A percentile compares a stretch with the other conserved stretches of the same genome.
These are phyloP conservation scores for Drosophila nannoptera DNA, from an alignment of 1,140 invertebrate species.

Conservation along the genomic window DNA sequence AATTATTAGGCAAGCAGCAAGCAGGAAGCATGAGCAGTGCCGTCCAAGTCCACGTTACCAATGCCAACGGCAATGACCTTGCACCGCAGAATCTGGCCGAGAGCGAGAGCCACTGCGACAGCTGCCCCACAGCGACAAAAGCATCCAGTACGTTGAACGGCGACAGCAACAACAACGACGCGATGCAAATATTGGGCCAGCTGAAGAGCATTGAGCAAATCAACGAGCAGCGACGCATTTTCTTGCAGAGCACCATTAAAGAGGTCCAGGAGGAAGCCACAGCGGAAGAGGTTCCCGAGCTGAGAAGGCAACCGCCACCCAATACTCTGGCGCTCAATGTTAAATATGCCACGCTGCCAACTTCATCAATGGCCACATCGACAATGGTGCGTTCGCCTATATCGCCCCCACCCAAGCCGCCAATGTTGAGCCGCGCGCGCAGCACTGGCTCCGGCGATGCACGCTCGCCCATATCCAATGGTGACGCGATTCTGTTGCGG, in stretches of 20 bases:
- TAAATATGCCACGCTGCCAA: constrained; percentile 71
- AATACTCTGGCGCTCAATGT: constrained; percentile 47
- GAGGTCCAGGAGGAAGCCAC: constrained; percentile 43
- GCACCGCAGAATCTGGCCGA: constrained; percentile 17
- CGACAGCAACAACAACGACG: constrained; percentile 3
- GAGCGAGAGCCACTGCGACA: neutral
- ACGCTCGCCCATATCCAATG: constrained; percentile 31
- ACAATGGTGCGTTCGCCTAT: constrained; percentile 47
- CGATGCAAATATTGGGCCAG: constrained; percentile 60
- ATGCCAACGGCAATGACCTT: constrained; percentile 23
- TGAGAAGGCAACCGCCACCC: constrained; percentile 14
- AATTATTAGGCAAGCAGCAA: constrained; percentile 35
- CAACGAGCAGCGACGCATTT: constrained; percentile 70
- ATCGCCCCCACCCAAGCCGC: constrained; percentile 73
- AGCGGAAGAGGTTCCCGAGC: neutral
- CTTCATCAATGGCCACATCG: constrained; percentile 31
- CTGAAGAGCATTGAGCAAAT: constrained; percentile 72
- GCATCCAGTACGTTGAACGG: constrained; percentile 2
- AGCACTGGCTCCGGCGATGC: constrained; percentile 68
- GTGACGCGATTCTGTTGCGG: constrained; percentile 10
- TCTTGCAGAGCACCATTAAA: constrained; percentile 63
- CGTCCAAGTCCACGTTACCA: constrained; percentile 14
- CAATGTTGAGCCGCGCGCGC: constrained; percentile 71
- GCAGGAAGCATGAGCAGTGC: constrained; percentile 43
- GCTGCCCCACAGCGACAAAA: constrained; percentile 13